Percentiles rank a stretch among this genome's conserved stretches.
Conservation (phyloP, 2,797 vertebrate genomes). For the Perodicticus potto region DNA sequence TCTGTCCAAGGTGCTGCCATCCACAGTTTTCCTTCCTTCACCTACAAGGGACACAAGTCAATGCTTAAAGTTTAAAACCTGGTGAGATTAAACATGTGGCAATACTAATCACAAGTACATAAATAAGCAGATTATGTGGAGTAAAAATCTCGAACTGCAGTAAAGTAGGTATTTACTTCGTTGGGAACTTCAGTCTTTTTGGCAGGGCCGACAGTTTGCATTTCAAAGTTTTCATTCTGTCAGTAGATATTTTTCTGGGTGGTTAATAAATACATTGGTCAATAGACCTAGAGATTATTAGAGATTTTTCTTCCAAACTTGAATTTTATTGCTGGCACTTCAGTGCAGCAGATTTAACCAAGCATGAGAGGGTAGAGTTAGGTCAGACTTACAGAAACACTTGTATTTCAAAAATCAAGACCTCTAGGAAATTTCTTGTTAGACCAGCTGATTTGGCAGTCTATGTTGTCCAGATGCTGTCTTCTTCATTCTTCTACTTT, state of each 20-base stretch:
- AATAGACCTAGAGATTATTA: constrained; percentile 25
- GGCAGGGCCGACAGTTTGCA: not conserved
- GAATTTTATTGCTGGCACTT: constrained; percentile 60
- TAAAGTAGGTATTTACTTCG: not conserved
- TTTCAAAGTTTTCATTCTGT: constrained; percentile 43
- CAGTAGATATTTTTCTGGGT: constrained; percentile 26
- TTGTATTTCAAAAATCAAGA: constrained; percentile 37
- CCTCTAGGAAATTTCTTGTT: not conserved
- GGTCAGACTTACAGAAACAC: constrained; percentile 30
- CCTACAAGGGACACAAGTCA: not conserved
- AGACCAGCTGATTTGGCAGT: not conserved
- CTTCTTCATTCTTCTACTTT: constrained; percentile 17
- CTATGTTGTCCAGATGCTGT: not conserved
- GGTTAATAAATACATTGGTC: constrained; percentile 12
- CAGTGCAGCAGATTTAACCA: constrained; percentile 8
- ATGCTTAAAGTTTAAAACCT: not conserved
- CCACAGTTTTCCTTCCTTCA: not conserved
- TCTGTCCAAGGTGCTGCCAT: constrained; percentile 34
- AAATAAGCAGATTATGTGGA: not conserved
- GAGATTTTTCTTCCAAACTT: constrained; percentile 58
- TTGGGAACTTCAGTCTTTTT: not conserved
- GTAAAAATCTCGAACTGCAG: not conserved
- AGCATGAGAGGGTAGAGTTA: not conserved
- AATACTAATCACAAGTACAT: not conserved
- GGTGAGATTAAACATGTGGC: not conserved